Conservation (phyloP, 2,888 invertebrate species). For the Aphodius sticticus region DNA sequence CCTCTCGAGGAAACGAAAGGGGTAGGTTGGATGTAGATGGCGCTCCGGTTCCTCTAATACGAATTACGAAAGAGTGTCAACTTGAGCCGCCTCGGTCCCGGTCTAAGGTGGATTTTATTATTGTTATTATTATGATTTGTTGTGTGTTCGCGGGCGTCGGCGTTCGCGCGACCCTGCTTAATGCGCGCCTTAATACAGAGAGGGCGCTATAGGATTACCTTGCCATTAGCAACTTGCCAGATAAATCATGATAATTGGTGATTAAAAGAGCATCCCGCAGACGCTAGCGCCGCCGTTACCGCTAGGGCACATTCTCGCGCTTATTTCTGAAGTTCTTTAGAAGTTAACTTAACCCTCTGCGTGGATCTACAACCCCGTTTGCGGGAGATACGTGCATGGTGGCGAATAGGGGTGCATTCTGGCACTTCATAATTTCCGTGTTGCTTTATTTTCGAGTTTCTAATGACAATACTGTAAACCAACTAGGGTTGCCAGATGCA, state of each 20-base stretch:
- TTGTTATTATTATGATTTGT: conserved; percentile 25
- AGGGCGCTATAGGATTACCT: conserved; percentile 19
- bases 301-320: not conserved
- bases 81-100: not conserved
- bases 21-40: too few species aligned
- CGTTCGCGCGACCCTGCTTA: not conserved
- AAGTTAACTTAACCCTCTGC: not conserved
- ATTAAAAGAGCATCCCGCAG: conserved; percentile 9
- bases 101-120: conserved; percentile 13
- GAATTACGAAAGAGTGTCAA: not conserved
- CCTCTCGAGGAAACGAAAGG: too few species aligned
- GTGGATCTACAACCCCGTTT: too few species aligned
- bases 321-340: not conserved
- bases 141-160: conserved; percentile 11
- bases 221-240: conserved; percentile 21
- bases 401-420: too few species aligned
- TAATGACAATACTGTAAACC: too few species aligned
- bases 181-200: conserved; percentile 9
- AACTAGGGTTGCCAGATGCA: too few species aligned
- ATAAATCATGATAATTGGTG: conserved; percentile 26
- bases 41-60: not conserved
- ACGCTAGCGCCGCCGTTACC: not conserved
- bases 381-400: too few species aligned
- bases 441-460: too few species aligned
- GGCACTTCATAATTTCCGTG: too few species aligned